Evolutionary conservation across 2,797 vertebrate genomes (phyloP).

Genomic region (Anisognathus igniventris): DNA sequence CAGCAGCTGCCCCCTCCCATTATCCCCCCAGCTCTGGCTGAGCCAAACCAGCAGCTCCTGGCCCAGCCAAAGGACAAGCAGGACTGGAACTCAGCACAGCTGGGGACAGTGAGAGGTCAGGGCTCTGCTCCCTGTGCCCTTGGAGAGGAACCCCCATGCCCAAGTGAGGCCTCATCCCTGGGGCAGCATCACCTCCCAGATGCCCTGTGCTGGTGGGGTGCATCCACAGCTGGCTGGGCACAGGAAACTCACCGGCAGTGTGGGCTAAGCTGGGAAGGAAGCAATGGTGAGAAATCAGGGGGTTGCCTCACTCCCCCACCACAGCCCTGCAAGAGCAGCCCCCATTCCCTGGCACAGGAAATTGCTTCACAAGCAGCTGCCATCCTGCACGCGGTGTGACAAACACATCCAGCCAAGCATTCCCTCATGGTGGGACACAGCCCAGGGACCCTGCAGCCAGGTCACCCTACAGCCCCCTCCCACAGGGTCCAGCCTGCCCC

Average conservation of each 20-base stretch:
- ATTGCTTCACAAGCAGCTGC: neutral
- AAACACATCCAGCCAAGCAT: neutral
- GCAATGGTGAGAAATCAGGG: neutral
- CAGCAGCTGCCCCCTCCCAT: neutral
- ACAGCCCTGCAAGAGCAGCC: neutral
- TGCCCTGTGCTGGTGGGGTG: accelerated
- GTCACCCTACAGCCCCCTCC: no score
- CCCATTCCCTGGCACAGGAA: neutral
- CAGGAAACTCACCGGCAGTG: accelerated
- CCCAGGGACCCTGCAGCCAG: neutral
- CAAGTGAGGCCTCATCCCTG: neutral
- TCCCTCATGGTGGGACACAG: accelerated
- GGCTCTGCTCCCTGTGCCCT: accelerated
- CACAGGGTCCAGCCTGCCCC: accelerated
- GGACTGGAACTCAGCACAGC: neutral
- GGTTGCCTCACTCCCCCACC: conserved; percentile 49
- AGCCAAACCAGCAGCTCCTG: neutral
- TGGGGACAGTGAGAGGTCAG: neutral
- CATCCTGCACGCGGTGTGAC: accelerated
- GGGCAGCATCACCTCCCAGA: neutral
- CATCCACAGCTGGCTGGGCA: accelerated
- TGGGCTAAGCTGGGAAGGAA: neutral
- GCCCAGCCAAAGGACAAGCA: neutral
- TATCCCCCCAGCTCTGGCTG: neutral
- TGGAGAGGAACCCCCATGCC: neutral